phyloP scores from a whole-genome alignment of 30 jellyfish, hydroid and myxozoan genomes.

The Cassiopea xamachana region DNA sequence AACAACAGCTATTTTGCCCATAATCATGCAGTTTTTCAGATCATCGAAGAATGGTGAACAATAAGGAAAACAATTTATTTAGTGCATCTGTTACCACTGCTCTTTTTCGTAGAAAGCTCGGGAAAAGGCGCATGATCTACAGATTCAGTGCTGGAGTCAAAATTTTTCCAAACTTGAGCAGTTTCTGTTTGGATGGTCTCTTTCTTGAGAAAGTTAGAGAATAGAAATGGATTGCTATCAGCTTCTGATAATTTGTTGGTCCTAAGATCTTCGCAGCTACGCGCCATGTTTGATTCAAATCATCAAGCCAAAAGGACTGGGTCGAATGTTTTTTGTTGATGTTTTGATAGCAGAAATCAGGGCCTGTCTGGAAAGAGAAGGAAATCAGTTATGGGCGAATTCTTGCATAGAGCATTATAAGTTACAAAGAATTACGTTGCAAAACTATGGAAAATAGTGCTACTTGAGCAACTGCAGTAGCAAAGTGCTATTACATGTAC shows the following conservation, averaged over 20 bases:
- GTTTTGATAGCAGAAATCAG: background rate
- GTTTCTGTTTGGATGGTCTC: conserved; percentile 16
- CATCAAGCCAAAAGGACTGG: background rate
- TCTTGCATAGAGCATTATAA: too few species aligned
- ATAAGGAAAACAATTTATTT: background rate
- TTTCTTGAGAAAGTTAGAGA: conserved; percentile 73
- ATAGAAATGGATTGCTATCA: conserved; percentile 67
- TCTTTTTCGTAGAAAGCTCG: conserved; percentile 8
- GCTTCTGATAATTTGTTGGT: conserved; percentile 10
- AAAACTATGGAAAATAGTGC: too few species aligned
- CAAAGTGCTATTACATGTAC: too few species aligned
- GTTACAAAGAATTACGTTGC: too few species aligned
- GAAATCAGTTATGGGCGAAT: too few species aligned
- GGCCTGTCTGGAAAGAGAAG: background rate
- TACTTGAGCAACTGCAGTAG: too few species aligned
- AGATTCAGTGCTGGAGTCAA: conserved; percentile 67
- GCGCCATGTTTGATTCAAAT: conserved; percentile 66
- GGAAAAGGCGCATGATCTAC: conserved; percentile 78
- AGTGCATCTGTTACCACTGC: background rate
- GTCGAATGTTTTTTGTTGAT: background rate
- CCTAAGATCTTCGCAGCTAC: conserved; percentile 74
- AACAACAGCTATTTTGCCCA: too few species aligned
- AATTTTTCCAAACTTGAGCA: conserved; percentile 55
- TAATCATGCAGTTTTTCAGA: too few species aligned
- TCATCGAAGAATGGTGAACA: too few species aligned